These are phyloP conservation scores for Nyctereutes procyonoides DNA, from an alignment of 2,113 vertebrate genomes.

Conservation along the genomic window DNA sequence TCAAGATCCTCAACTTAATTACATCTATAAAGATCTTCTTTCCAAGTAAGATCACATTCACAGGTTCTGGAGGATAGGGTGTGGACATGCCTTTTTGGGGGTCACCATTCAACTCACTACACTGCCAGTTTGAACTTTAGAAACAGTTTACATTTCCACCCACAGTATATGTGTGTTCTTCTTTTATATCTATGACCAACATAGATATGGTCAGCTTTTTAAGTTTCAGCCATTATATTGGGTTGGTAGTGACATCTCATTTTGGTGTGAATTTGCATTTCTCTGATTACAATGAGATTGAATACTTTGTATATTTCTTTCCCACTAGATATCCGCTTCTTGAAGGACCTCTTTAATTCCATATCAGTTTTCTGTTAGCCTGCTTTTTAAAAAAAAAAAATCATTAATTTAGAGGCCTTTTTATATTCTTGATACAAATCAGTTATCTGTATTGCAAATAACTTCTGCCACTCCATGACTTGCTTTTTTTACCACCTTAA, in stretches of 20 bases:
- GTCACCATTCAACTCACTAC: background rate
- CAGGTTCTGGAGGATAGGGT: background rate
- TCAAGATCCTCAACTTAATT: background rate
- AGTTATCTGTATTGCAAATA: background rate
- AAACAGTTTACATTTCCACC: background rate
- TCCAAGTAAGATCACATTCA: background rate
- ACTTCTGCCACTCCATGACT: background rate
- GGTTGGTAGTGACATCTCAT: background rate
- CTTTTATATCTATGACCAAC: background rate
- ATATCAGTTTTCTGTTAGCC: background rate
- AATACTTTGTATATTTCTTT: background rate
- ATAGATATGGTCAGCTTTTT: background rate
- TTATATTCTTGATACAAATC: background rate
- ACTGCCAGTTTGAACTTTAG: background rate
- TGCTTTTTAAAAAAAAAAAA: background rate
- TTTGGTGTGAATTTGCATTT: background rate
- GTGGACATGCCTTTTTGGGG: background rate
- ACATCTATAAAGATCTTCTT: background rate
- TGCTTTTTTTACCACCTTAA: background rate
- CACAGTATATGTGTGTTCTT: background rate
- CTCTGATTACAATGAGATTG: background rate
- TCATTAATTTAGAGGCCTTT: background rate
- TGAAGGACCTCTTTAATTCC: background rate
- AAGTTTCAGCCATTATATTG: background rate
- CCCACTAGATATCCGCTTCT: background rate